Conservation (phyloP, 2,888 invertebrate species). For the Sepiola atlantica region DNA sequence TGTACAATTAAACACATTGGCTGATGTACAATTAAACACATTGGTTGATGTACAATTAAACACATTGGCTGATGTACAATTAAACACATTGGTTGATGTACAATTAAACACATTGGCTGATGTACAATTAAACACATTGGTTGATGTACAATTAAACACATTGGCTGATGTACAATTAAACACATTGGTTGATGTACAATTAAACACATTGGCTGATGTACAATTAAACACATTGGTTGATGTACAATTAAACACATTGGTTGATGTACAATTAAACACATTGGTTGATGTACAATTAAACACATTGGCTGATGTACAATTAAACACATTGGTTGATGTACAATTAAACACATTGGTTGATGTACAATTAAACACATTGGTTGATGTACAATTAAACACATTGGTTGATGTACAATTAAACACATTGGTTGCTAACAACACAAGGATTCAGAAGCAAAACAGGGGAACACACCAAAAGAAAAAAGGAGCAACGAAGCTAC, state of each 20-base stretch:
- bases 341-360: neutral
- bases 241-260: neutral
- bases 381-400: neutral
- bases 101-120: too few relatives aligned
- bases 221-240: neutral
- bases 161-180: neutral
- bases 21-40: neutral
- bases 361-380: neutral
- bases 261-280: neutral
- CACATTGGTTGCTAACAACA: neutral
- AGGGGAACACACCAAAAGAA: neutral
- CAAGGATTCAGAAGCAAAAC: neutral
- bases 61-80: too few relatives aligned
- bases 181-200: neutral
- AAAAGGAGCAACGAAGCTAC: neutral
- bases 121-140: neutral
- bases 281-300: neutral
- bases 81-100: neutral
- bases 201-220: neutral
- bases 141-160: neutral
- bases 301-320: neutral
- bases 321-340: neutral
- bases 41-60: too few relatives aligned
- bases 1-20: too few relatives aligned
- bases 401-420: neutral